phyloP scores from a whole-genome alignment of 2,888 invertebrate genomes.

The Melipona beecheii region DNA sequence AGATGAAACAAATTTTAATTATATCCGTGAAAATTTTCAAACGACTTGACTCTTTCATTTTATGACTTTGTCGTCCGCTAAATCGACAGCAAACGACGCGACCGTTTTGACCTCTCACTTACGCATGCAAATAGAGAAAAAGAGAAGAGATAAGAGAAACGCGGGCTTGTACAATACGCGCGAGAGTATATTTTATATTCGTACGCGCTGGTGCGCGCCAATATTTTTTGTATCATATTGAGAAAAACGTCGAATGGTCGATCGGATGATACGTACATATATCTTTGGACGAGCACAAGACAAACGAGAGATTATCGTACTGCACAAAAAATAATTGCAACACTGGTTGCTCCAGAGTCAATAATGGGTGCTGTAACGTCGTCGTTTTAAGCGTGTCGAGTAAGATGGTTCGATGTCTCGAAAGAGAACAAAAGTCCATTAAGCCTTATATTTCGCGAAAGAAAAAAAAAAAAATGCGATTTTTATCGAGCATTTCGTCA shows the following conservation, averaged over 20 bases:
- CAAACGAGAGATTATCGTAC: neutral
- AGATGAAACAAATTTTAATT: too few species aligned
- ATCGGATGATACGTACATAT: neutral
- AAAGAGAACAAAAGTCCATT: constrained; percentile 21
- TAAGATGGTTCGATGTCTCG: constrained; percentile 1
- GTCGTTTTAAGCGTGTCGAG: constrained; percentile 17
- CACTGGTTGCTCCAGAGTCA: constrained; percentile 48
- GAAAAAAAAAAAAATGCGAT: neutral
- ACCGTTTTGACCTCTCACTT: too few species aligned
- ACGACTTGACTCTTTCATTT: too few species aligned
- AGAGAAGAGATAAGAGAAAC: constrained; percentile 21
- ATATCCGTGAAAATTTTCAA: too few species aligned
- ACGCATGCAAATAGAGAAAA: neutral
- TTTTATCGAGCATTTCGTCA: constrained; percentile 19
- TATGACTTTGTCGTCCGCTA: too few species aligned
- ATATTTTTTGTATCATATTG: constrained; percentile 70
- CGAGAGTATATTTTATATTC: constrained; percentile 71
- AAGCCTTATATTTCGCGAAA: constrained; percentile 12
- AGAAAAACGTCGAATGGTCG: neutral
- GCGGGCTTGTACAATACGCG: constrained; percentile 65
- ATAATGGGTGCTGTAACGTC: constrained; percentile 56
- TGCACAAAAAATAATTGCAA: constrained; percentile 32
- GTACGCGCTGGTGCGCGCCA: constrained; percentile 51
- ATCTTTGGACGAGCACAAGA: neutral
- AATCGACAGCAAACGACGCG: too few species aligned